Conservation (phyloP, 2,113 vertebrate genomes). For the Sprattus sprattus region DNA sequence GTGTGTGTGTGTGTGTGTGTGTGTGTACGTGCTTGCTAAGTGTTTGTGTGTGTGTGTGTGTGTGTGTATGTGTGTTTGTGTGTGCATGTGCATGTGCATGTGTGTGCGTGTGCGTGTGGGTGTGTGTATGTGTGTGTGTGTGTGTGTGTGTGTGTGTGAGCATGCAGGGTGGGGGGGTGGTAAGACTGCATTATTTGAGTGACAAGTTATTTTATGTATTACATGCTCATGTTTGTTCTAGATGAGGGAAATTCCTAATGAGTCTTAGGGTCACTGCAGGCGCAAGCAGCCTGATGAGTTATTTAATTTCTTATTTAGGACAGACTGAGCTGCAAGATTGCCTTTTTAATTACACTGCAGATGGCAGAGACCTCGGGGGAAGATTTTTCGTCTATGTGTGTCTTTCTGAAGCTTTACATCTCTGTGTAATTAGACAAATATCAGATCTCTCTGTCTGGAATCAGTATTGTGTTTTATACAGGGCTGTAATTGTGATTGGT, state of each 20-base stretch:
- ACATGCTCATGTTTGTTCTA: constrained; percentile 18
- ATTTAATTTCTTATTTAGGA: constrained; percentile 52
- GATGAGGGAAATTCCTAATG: constrained; percentile 34
- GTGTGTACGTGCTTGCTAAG: not conserved
- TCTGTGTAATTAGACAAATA: constrained; percentile 22
- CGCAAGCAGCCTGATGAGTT: constrained; percentile 51
- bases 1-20: not conserved
- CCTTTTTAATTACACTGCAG: constrained; percentile 53
- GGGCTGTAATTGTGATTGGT: not conserved
- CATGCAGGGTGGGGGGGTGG: too few species aligned
- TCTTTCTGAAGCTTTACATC: constrained; percentile 24
- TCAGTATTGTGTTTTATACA: not conserved
- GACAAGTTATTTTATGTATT: not conserved
- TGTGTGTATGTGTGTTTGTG: too few species aligned
- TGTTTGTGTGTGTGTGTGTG: not conserved
- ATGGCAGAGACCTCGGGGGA: constrained; percentile 34
- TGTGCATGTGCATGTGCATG: too few species aligned
- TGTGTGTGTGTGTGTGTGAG: not conserved
- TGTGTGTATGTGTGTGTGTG: not conserved
- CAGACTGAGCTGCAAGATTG: constrained; percentile 43
- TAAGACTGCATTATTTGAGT: not conserved
- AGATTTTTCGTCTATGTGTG: constrained; percentile 18
- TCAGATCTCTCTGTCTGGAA: constrained; percentile 5
- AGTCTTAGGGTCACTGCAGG: constrained; percentile 45
- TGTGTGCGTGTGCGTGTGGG: not conserved